Conservation (phyloP, 2,797 vertebrate species). For the Poeciliopsis presidionis region DNA sequence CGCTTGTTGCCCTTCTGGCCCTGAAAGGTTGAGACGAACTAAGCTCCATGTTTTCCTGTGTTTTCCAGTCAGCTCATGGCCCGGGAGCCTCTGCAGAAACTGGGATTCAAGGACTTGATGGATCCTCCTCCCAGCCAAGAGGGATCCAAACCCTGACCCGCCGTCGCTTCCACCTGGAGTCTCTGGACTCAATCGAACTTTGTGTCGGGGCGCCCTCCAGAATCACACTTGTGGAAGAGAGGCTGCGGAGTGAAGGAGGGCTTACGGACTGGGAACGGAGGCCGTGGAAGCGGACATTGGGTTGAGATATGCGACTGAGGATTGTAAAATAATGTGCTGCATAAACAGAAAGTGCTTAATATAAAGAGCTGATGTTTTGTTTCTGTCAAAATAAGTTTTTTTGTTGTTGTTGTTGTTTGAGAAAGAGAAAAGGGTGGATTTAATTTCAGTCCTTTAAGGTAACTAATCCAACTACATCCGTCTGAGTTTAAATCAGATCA, state of each 20-base stretch:
- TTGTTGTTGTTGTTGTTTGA: background rate
- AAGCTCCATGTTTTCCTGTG: background rate
- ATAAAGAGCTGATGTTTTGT: background rate
- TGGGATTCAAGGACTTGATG: conserved; percentile 88
- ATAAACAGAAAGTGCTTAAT: background rate
- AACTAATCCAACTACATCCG: no score
- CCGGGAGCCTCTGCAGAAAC: conserved; percentile 87
- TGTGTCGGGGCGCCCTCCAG: background rate
- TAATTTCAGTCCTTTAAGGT: background rate
- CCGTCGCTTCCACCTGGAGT: background rate
- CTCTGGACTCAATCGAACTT: background rate
- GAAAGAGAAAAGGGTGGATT: background rate
- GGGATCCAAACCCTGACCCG: conserved; percentile 53
- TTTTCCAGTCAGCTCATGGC: conserved; percentile 86
- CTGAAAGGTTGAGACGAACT: background rate
- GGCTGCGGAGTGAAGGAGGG: background rate
- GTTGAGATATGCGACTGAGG: background rate
- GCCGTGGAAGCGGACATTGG: background rate
- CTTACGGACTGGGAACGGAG: background rate
- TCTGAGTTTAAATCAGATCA: no score
- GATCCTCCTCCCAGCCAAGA: conserved; percentile 69
- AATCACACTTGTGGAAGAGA: background rate
- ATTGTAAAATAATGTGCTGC: background rate
- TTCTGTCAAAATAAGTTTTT: background rate
- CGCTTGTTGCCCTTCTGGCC: background rate